Evolutionary conservation across 2,113 vertebrate species (phyloP), one percentile per base, ranked within the genome.

Genomic region (Myrmophylax atrothorax): DNA sequence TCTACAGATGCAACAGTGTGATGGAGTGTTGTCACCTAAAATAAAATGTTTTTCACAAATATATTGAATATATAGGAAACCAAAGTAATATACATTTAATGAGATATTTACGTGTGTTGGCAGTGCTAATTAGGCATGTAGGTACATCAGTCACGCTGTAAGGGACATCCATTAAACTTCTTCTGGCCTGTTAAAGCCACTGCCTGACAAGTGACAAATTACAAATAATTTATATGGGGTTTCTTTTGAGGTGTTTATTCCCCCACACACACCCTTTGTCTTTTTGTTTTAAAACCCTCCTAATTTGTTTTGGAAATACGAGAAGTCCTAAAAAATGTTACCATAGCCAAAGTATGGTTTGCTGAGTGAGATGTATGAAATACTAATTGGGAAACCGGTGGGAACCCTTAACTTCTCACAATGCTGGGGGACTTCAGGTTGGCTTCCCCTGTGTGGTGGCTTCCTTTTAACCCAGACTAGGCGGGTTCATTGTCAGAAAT

Each of bases 11-110:
- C 64, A 29, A 50, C 33, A 33, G n/a, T 29, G 31, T 46, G 63
- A 59, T 95, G n/a, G 38, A 69, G 58, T 82, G 64, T 84, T 67
- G 46, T 66, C 19, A 58, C 24, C 55, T 73, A 29, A 94, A 85
- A 75, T 79, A 47, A 92, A 77, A 28, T 12, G 5, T 2, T 7
- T 38, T 92, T 59, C 53, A 63, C 50, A 53, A 89, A 60, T 47
- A 53, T 12, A 35, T 2, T 81, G 35, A 42, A 42, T 42, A 42
- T 42, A 18, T 53, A 62, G 50, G 63, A 90, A 82, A 55, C 6
- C 9, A 33, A 74, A 82, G 12, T 42, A 66, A 49, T 60, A 49
- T 4, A n/a, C 20, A 60, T 56, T 42, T 87, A 91, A 68, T 82
- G 78, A 89, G 38, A n/a, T 75, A 33, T 56, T 82, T 84, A 28